Conservation (phyloP, 53 echinoderm and acorn worm species). For the Henricia sp. region DNA sequence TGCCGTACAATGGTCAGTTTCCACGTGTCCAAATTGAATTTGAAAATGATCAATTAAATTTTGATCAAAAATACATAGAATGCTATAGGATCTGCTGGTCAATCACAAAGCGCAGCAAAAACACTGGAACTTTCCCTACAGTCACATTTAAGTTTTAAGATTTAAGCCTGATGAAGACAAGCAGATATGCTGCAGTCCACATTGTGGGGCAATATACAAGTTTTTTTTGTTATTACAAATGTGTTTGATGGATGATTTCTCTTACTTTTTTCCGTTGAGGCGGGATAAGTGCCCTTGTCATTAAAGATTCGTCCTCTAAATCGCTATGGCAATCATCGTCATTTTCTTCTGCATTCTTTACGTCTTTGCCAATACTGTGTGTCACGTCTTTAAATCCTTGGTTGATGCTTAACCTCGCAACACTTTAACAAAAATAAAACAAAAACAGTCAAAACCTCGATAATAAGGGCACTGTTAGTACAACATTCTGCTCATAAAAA, state of each 20-base stretch:
- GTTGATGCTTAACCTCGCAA: slow-evolving; percentile 33
- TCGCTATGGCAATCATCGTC: slow-evolving; percentile 47
- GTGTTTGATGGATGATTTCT: not conserved
- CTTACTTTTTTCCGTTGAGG: slow-evolving; percentile 28
- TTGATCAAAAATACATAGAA: no score
- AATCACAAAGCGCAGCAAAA: no score
- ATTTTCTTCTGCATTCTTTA: not conserved
- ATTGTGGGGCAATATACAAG: not conserved
- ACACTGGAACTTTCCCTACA: no score
- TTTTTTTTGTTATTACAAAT: not conserved
- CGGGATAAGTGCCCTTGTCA: slow-evolving; percentile 52
- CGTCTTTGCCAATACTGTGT: slow-evolving; percentile 17
- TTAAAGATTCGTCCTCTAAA: not conserved
- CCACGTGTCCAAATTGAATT: no score
- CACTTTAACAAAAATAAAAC: slow-evolving; percentile 3
- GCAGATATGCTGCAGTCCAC: not conserved
- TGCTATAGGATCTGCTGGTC: no score
- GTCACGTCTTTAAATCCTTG: not conserved
- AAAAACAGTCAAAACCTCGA: not conserved
- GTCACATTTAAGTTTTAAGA: not conserved
- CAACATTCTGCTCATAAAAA: no score
- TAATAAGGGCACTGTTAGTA: no score
- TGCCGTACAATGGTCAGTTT: no score
- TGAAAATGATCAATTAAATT: no score
- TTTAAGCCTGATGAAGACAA: not conserved